Evolutionary conservation across 2,797 vertebrate genomes (phyloP).

Genomic region (Octomys mimax): DNA sequence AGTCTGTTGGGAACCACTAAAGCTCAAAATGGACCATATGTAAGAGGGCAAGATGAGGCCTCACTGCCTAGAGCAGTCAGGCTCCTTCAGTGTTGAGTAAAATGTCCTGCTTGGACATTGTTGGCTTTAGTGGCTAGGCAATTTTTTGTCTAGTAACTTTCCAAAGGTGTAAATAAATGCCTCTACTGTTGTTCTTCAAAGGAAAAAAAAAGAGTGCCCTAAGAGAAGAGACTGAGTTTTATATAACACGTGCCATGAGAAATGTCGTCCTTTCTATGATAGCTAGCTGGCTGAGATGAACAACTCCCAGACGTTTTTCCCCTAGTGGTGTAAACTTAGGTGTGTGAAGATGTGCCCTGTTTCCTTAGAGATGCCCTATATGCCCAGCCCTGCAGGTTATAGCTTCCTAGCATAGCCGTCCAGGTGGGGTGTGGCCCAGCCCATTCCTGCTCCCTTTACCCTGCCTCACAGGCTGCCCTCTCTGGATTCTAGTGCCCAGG

Average conservation of each 20-base stretch:
- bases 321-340: not conserved
- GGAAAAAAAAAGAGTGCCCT: not conserved
- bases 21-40: too few species aligned
- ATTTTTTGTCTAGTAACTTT: too few species aligned
- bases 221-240: conserved; percentile 49
- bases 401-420: not conserved
- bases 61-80: too few species aligned
- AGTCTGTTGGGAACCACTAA: too few species aligned
- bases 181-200: too few species aligned
- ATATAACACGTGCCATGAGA: not conserved
- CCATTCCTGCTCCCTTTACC: not conserved
- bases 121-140: too few species aligned
- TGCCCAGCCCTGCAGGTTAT: not conserved
- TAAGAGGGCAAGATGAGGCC: too few species aligned
- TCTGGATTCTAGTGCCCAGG: not conserved
- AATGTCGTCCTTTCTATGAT: not conserved
- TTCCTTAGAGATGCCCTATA: not conserved
- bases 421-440: not conserved
- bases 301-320: not conserved
- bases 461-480: not conserved
- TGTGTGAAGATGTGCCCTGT: not conserved
- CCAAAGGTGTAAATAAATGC: too few species aligned
- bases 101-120: too few species aligned
- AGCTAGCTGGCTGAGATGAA: conserved; percentile 10
- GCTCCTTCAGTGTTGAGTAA: too few species aligned